phyloP scores from a whole-genome alignment of 2,797 vertebrate species.

The Tiaroga cobitis region DNA sequence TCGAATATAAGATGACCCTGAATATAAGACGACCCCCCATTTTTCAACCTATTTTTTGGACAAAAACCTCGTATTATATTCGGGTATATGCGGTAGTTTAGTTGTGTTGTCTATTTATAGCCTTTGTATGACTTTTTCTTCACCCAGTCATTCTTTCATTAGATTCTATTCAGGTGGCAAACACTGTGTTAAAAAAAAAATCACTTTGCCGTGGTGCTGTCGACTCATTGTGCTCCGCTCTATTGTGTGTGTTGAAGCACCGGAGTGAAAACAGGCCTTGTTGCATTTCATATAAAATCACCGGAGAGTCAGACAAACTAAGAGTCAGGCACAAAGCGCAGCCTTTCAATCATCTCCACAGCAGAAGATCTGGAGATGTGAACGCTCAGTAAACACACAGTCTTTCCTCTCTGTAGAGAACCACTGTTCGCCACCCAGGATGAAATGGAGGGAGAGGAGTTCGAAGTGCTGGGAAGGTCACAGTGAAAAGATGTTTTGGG shows the following conservation, averaged over 20 bases:
- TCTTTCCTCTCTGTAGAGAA: not conserved
- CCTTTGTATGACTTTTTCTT: not conserved
- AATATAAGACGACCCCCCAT: no score
- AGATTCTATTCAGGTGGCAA: not conserved
- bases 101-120: not conserved
- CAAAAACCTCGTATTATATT: no score
- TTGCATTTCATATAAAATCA: constrained; percentile 26
- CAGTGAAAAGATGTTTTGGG: not conserved
- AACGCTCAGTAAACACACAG: not conserved
- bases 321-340: not conserved
- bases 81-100: no score
- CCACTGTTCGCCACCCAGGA: not conserved
- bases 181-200: not conserved
- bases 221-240: not conserved
- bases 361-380: not conserved
- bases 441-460: not conserved
- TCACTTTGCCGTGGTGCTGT: not conserved
- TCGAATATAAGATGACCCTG: no score
- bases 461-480: not conserved
- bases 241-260: not conserved
- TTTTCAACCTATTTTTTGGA: no score
- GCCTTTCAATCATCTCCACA: not conserved
- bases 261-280: not conserved
- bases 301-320: constrained; percentile 20
- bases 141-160: not conserved